Conservation (phyloP, 2,113 vertebrate species). For the Copsychus sechellarum region DNA sequence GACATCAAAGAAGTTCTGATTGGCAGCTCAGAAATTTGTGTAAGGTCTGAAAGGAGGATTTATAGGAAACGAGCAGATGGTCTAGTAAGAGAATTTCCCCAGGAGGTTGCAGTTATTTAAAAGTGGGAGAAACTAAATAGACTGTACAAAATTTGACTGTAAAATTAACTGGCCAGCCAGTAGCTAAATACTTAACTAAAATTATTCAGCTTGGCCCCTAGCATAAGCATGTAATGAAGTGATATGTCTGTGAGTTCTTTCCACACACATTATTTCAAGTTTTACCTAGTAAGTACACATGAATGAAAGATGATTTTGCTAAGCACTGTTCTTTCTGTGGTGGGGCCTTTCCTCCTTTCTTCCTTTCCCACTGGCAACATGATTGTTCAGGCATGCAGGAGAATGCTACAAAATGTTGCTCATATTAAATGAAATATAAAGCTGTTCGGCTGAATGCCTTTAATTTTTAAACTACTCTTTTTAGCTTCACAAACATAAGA, state of each 20-base stretch:
- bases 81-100: conserved; percentile 53
- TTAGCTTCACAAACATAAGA: not conserved
- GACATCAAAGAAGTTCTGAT: conserved; percentile 36
- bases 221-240: not conserved
- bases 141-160: conserved; percentile 47
- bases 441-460: not conserved
- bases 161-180: conserved; percentile 47
- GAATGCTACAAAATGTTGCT: not conserved
- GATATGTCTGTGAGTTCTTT: not conserved
- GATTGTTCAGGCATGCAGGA: not conserved
- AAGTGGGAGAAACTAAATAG: conserved; percentile 55
- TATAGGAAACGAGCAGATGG: conserved; percentile 51
- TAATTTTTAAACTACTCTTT: not conserved
- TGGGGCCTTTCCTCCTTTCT: not conserved
- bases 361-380: not conserved
- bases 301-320: not conserved
- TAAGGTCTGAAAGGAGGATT: conserved; percentile 47
- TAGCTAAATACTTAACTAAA: conserved; percentile 13
- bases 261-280: not conserved
- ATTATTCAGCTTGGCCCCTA: conserved; percentile 1
- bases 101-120: conserved; percentile 51
- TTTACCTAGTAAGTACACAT: not conserved
- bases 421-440: not conserved
- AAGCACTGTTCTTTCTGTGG: not conserved
- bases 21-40: conserved; percentile 17